These are phyloP conservation scores for Chauna torquata DNA, from an alignment of 2,113 vertebrate genomes.

Conservation along the genomic window DNA sequence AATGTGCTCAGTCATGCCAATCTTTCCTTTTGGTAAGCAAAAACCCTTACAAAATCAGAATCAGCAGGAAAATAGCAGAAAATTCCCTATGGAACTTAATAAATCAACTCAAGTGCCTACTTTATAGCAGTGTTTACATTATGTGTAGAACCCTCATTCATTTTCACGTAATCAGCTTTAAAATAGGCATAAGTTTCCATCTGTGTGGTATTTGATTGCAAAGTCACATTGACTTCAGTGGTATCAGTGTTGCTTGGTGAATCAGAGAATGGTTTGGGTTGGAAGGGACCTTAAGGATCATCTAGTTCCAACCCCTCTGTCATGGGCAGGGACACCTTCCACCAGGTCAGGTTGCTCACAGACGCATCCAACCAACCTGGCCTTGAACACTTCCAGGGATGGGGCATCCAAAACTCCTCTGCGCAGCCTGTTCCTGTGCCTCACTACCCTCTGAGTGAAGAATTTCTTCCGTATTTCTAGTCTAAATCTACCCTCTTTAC, in stretches of 20 bases:
- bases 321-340: neutral
- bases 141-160: neutral
- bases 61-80: neutral
- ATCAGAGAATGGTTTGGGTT: neutral
- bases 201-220: neutral
- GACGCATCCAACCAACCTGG: neutral
- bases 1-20: neutral
- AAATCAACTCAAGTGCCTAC: neutral
- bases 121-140: neutral
- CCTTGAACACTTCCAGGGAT: neutral
- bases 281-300: neutral
- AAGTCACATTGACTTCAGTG: neutral
- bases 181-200: neutral
- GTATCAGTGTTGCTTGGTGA: neutral
- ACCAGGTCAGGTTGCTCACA: neutral
- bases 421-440: neutral
- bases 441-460: neutral
- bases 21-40: neutral
- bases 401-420: neutral
- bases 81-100: neutral
- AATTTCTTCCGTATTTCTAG: neutral
- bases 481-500: neutral
- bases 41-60: neutral
- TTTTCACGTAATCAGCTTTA: neutral
- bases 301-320: neutral